Conservation (phyloP, 2,113 vertebrate species). For the Pionites leucogaster region DNA sequence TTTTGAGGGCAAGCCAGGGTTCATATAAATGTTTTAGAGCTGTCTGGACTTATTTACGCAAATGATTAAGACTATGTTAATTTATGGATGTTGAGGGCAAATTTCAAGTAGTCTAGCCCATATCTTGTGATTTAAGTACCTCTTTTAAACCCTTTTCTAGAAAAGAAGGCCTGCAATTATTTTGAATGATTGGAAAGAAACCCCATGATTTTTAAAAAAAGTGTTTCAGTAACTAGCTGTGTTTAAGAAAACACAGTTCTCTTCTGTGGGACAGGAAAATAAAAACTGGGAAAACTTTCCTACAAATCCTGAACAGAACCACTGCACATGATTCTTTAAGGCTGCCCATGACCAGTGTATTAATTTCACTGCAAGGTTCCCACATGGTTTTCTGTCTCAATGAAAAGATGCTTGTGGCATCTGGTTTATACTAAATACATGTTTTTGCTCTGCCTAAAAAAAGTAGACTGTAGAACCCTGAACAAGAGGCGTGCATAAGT, state of each 20-base stretch:
- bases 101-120: background rate
- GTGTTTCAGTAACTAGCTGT: background rate
- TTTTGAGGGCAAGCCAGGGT: background rate
- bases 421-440: background rate
- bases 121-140: background rate
- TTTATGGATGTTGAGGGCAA: background rate
- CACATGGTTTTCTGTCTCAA: background rate
- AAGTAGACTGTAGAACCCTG: background rate
- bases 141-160: background rate
- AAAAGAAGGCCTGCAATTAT: background rate
- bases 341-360: background rate
- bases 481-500: accelerated
- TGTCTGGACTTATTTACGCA: background rate
- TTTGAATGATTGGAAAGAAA: background rate
- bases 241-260: background rate
- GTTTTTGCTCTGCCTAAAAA: background rate
- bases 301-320: background rate
- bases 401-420: background rate
- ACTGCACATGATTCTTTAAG: background rate
- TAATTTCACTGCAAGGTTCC: background rate
- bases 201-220: background rate
- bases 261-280: background rate
- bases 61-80: background rate
- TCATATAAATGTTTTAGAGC: background rate
- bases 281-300: accelerated